Evolutionary conservation across 2,113 vertebrate species (phyloP).

Genomic region (Leucopsar rothschildi): DNA sequence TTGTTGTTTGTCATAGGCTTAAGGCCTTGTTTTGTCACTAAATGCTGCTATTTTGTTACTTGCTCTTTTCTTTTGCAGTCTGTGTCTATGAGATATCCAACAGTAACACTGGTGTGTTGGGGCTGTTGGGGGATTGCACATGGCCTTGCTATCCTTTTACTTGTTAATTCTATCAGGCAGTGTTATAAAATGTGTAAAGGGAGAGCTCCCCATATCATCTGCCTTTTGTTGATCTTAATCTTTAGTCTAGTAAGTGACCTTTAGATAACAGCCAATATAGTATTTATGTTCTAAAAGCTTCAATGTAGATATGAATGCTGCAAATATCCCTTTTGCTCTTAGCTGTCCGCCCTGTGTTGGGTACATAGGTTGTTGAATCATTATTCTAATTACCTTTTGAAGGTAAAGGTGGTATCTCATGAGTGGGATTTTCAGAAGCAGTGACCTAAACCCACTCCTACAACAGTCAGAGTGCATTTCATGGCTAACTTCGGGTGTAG

Average conservation of each 20-base stretch:
- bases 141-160: neutral
- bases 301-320: fast-evolving
- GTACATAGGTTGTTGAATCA: neutral
- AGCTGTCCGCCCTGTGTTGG: neutral
- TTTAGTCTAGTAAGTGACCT: neutral
- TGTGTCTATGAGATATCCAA: neutral
- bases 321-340: neutral
- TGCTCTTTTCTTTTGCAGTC: neutral
- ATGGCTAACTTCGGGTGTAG: neutral
- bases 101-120: neutral
- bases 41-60: neutral
- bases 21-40: neutral
- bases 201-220: neutral
- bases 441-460: neutral
- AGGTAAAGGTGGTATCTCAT: neutral
- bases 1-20: neutral
- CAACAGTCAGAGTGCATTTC: neutral
- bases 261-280: neutral
- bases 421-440: neutral
- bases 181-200: neutral
- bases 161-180: neutral
- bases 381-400: neutral
- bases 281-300: neutral
- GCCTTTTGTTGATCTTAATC: neutral
- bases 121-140: neutral